These are phyloP conservation scores for Coremacera marginata DNA, from an alignment of 2,888 invertebrate species.

Conservation along the genomic window DNA sequence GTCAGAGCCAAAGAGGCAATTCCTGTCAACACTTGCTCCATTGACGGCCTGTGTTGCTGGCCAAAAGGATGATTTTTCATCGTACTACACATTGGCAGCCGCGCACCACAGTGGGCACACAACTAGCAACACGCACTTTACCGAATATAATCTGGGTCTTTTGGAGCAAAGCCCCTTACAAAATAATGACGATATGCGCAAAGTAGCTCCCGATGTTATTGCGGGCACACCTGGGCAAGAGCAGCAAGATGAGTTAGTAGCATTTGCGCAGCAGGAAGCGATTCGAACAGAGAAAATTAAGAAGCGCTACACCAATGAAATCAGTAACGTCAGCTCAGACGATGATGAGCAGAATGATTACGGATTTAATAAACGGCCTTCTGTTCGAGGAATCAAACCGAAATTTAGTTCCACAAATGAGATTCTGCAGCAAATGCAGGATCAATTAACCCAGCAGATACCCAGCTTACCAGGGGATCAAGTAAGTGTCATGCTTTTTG, in stretches of 20 bases:
- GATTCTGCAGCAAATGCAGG: slow-evolving; percentile 85
- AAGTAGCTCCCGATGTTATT: slow-evolving; percentile 82
- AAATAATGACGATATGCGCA: slow-evolving; percentile 72
- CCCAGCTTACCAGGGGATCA: slow-evolving; percentile 57
- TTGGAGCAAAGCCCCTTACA: slow-evolving; percentile 70
- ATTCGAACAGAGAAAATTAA: slow-evolving; percentile 85
- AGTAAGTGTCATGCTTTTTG: slow-evolving; percentile 37
- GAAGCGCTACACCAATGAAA: slow-evolving; percentile 77
- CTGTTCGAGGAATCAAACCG: slow-evolving; percentile 90
- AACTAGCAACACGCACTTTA: slow-evolving; percentile 72
- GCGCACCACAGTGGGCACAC: slow-evolving; percentile 68
- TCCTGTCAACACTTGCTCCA: slow-evolving; percentile 83
- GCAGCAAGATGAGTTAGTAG: slow-evolving; percentile 82
- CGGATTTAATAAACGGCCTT: slow-evolving; percentile 89
- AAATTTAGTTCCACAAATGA: slow-evolving; percentile 85
- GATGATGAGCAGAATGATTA: slow-evolving; percentile 89
- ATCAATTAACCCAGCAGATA: slow-evolving; percentile 71
- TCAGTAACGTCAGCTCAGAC: slow-evolving; percentile 65
- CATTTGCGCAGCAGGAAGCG: slow-evolving; percentile 88
- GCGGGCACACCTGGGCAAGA: slow-evolving; percentile 75
- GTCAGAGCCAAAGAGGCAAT: slow-evolving; percentile 80
- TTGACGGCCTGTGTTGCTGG: slow-evolving; percentile 82
- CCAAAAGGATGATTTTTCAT: slow-evolving; percentile 72
- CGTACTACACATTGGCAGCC: slow-evolving; percentile 73
- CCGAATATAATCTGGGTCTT: slow-evolving; percentile 76